Evolutionary conservation across 2,113 vertebrate genomes (phyloP).

Genomic region (Perca fluviatilis): DNA sequence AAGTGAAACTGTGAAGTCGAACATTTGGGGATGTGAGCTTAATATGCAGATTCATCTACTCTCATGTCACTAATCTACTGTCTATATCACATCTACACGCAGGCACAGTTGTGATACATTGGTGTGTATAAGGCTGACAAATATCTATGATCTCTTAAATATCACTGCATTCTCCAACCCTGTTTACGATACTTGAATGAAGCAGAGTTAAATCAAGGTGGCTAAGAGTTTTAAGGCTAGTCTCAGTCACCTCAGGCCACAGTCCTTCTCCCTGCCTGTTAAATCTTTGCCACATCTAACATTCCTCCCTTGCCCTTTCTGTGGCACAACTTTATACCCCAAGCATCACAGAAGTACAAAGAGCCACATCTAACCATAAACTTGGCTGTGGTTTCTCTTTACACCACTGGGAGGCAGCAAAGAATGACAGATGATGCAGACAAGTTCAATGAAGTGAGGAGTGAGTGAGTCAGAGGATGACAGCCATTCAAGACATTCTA

Average conservation of each 20-base stretch:
- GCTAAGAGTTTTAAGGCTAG: not conserved
- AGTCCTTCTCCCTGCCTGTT: not conserved
- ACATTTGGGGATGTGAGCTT: not conserved
- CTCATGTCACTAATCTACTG: not conserved
- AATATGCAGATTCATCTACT: not conserved
- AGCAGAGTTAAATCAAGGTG: not conserved
- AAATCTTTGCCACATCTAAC: not conserved
- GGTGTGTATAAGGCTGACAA: not conserved
- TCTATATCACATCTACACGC: no score
- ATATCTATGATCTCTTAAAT: not conserved
- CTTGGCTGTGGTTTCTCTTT: not conserved
- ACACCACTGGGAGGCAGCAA: slow-evolving; percentile 57
- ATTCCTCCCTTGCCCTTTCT: not conserved
- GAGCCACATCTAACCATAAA: not conserved
- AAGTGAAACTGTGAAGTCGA: not conserved
- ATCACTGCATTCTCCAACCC: not conserved
- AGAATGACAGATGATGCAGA: not conserved
- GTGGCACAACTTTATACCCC: not conserved
- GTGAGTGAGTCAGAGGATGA: not conserved
- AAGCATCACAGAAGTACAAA: slow-evolving; percentile 30
- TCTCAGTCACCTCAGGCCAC: not conserved
- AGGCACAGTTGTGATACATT: not conserved
- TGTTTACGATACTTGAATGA: not conserved
- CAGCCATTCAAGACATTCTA: not conserved
- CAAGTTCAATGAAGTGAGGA: not conserved